A percentile compares a stretch with the other conserved stretches of the same genome.
These are phyloP conservation scores for Menura novaehollandiae DNA, from an alignment of 2,113 vertebrate genomes.

Conservation along the genomic window DNA sequence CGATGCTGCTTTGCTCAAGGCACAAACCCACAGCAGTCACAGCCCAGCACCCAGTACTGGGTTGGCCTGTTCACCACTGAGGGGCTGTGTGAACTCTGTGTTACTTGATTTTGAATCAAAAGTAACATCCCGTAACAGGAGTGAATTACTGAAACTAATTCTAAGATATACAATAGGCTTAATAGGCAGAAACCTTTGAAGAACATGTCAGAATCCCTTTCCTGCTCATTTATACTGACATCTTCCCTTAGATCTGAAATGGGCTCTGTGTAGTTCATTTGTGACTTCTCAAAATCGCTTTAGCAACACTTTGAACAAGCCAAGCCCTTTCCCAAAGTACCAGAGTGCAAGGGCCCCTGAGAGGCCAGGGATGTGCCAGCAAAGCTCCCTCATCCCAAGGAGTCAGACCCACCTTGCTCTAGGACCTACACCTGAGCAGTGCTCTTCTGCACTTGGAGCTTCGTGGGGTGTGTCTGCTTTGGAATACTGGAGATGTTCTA, in stretches of 20 bases:
- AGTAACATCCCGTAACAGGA: neutral
- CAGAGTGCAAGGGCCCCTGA: neutral
- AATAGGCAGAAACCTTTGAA: slow-evolving; percentile 36
- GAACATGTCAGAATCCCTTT: neutral
- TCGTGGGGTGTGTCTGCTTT: neutral
- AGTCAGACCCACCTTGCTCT: neutral
- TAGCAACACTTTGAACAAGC: neutral
- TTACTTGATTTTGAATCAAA: neutral
- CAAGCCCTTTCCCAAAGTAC: neutral
- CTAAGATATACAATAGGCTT: slow-evolving; percentile 15
- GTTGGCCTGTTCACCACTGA: neutral
- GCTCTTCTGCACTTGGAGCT: neutral
- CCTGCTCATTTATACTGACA: neutral
- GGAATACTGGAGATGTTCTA: neutral
- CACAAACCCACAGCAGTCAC: neutral
- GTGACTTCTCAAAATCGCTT: neutral
- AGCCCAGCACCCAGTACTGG: neutral
- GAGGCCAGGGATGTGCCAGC: neutral
- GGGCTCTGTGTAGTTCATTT: neutral
- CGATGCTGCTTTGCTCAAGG: neutral
- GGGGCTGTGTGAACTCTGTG: neutral
- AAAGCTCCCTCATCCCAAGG: neutral
- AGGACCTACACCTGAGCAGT: neutral
- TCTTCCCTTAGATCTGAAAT: neutral
- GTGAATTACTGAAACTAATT: slow-evolving; percentile 50